Percentiles rank a stretch among this genome's conserved stretches.
Evolutionary conservation across 1,140 invertebrate species (phyloP).

Genomic region (Centruroides sculpturatus): DNA sequence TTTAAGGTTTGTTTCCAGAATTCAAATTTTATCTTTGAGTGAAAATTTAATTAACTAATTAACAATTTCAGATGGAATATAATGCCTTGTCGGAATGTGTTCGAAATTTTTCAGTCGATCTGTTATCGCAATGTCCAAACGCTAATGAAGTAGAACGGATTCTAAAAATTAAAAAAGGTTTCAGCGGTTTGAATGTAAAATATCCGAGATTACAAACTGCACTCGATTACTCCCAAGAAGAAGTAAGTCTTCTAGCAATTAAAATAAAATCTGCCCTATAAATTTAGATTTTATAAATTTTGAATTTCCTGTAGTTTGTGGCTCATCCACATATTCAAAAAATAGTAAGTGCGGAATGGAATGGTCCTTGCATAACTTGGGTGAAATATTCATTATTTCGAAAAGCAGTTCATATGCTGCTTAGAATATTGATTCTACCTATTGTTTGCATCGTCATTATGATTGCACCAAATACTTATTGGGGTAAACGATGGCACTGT

Average conservation of each 20-base stretch:
- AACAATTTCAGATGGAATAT: conserved; percentile 27
- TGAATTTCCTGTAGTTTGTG: conserved; percentile 39
- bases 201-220: conserved; percentile 49
- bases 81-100: conserved; percentile 36
- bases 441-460: conserved; percentile 17
- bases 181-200: conserved; percentile 23
- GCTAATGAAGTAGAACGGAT: conserved; percentile 50
- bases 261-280: not conserved
- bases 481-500: conserved; percentile 33
- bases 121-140: conserved; percentile 45
- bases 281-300: not conserved
- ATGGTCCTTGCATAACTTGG: conserved; percentile 40
- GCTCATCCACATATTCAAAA: conserved; percentile 58
- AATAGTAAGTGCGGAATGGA: conserved; percentile 38
- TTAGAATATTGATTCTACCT: not conserved
- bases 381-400: conserved; percentile 32
- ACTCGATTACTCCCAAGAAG: conserved; percentile 53
- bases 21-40: not conserved
- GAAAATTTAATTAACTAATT: not conserved
- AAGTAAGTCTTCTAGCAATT: conserved; percentile 24
- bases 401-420: conserved; percentile 24
- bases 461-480: conserved; percentile 34
- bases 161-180: conserved; percentile 35
- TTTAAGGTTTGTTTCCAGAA: conserved; percentile 31
- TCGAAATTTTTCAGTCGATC: conserved; percentile 44